Conservation (phyloP, 2,888 invertebrate species). For the Thymelicus sylvestris region DNA sequence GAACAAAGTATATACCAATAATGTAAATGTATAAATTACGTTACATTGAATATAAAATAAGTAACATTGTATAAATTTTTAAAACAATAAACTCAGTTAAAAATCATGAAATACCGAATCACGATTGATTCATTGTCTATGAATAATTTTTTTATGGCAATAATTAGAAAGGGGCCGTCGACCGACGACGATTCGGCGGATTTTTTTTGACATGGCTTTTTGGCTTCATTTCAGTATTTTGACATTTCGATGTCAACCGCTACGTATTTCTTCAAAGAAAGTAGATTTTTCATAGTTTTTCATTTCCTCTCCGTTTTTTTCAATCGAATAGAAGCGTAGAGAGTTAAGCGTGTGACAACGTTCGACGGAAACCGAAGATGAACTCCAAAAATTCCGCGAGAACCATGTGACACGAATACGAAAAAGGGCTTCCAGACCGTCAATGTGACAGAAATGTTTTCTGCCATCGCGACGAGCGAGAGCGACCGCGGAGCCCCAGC, state of each 20-base stretch:
- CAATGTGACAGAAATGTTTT: conserved; percentile 85
- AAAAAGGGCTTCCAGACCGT: conserved; percentile 82
- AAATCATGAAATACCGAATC: not conserved
- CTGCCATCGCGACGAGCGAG: conserved; percentile 80
- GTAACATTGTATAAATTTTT: too few relatives aligned
- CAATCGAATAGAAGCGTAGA: conserved; percentile 56
- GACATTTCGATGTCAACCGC: conserved; percentile 84
- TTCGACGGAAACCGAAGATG: conserved; percentile 52
- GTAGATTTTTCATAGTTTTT: conserved; percentile 66
- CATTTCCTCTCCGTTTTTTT: conserved; percentile 60
- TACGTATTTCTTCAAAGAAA: conserved; percentile 81
- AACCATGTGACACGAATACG: conserved; percentile 85
- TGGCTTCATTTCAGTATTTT: conserved; percentile 84
- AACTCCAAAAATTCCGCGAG: conserved; percentile 72
- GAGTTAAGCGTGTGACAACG: conserved; percentile 50
- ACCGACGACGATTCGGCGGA: conserved; percentile 76
- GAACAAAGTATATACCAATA: too few relatives aligned
- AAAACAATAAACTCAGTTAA: not conserved
- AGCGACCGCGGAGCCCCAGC: conserved; percentile 69
- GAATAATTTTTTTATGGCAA: conserved; percentile 35
- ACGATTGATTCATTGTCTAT: not conserved
- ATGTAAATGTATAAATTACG: too few relatives aligned
- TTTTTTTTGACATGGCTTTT: conserved; percentile 82
- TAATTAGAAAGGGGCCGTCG: conserved; percentile 43
- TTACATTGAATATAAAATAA: too few relatives aligned